Evolutionary conservation across 2,888 invertebrate species (phyloP).

Genomic region (Petrolisthes manimaculis): DNA sequence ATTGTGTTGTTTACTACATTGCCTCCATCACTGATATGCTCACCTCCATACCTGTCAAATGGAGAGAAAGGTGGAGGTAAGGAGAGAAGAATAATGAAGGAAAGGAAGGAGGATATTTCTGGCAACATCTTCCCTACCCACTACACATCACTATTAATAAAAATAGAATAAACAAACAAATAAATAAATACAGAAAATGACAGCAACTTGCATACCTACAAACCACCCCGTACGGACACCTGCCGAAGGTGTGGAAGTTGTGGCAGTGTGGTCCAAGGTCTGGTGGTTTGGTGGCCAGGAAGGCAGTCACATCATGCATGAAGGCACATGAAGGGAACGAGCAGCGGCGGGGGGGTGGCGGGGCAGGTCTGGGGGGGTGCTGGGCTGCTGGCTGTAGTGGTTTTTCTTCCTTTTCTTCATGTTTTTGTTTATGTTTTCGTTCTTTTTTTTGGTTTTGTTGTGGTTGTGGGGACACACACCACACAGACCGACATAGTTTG

Average conservation of each 20-base stretch:
- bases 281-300: slow-evolving; percentile 79
- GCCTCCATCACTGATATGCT: slow-evolving; percentile 37
- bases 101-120: background rate
- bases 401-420: background rate
- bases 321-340: slow-evolving; percentile 80
- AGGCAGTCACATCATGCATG: slow-evolving; percentile 82
- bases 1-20: slow-evolving; percentile 33
- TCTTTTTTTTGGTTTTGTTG: background rate
- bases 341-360: slow-evolving; percentile 68
- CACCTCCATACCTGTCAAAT: slow-evolving; percentile 31
- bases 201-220: slow-evolving; percentile 75
- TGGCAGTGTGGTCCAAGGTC: slow-evolving; percentile 73
- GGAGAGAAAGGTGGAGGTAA: background rate
- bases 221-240: slow-evolving; percentile 85
- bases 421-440: background rate
- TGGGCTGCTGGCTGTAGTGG: background rate
- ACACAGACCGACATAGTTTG: slow-evolving; percentile 76
- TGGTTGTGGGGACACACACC: slow-evolving; percentile 30
- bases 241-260: slow-evolving; percentile 75
- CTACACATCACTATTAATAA: background rate
- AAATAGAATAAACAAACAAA: background rate
- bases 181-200: background rate
- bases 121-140: background rate
- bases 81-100: background rate
- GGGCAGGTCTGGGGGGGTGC: too few species aligned